Evolutionary conservation across 2,797 vertebrate genomes (phyloP), one percentile per base, ranked within the genome.

Genomic region (Valencia hispanica): DNA sequence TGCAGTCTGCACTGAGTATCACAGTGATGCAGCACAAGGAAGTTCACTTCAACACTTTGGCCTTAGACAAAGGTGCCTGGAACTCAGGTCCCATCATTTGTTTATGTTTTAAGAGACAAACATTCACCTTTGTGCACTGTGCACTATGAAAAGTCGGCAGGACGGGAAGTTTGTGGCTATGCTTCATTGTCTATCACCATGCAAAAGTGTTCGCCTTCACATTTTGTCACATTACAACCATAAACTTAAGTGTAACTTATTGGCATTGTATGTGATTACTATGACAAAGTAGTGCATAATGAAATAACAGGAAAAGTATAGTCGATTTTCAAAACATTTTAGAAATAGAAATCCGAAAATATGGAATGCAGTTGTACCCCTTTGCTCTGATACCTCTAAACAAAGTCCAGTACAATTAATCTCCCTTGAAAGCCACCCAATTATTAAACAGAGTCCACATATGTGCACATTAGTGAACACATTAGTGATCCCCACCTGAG

Each of bases 11-110:
- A 50, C 80, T 72, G 63, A 86, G 84, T 84, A 90, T 88, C 83
- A 73, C 74, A n/a, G 73, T 41, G 68, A 91, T 80, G 83, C 82
- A 88, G 91, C 92, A 91, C 86, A 77, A 83, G 39, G 0, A 74
- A 75, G 34, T 78, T 72, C 25, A 36, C 51, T 22, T n/a, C 34
- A 69, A 89, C 87, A 87, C 86, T 77, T 71, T 61, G 77, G 75
- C 72, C 79, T 32, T 22, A 68, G 61, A 84, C 32, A 71, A 79
- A 73, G 74, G 57, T 20, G 65, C 74, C 81, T 72, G 63, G 66
- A 72, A 70, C 4, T 65, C 61, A 65, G 34, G 32, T 5, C 61
- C 18, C 61, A 65, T 5, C 61, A 65, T 12, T 15, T 36, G 18
- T 39, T 61, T 69, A n/a, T 15, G 27, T 75, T 84, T 47, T 87